Base-by-base conservation (phyloP, 2,113 vertebrate genomes). In the Gallinago jamesoni region DNA sequence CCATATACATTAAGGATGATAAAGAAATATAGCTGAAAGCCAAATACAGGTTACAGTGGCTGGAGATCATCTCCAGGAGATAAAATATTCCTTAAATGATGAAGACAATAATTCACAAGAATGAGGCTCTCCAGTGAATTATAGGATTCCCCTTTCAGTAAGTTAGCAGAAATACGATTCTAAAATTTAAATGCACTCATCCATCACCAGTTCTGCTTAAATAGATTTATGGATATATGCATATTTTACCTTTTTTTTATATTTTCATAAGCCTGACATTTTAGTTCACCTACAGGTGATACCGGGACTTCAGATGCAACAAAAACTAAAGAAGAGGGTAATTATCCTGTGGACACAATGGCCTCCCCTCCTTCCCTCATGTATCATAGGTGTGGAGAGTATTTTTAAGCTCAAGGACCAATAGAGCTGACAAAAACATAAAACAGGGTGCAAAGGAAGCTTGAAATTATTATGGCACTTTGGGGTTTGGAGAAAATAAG, bases 11-110 rank as follows among this genome's bases (percentile, higher is more conserved):
- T 93, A 97, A 79, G 52, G 62, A 60, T 87, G 88, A 90, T 76
- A 90, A 90, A 94, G 93, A 96, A 87, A 96, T 95, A 96, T 12
- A 96, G 76, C 94, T 88, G 92, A 84, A 87, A 90, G 90, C 79
- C 80, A 93, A 88, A 75, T 64, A 78, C 73, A 88, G 90, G 92
- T 90, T 96, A 92, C 79, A 90, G 92, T 84, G 90, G 80, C 88
- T 95, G 73, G 86, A 96, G 88, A 96, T 93, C 87, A 96, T 93
- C 80, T 87, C 85, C 85, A 74, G 83, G 63, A 86, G 90, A 70
- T 92, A 72, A 97, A 97, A 93, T 95, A 96, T 72, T 95, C 73
- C 89, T 92, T 92, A 90, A 96, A 90, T 95, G 82, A 94, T 91
- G 66, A 95, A 94, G 93, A 94, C 69, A 81, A 76, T 97, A 97